These are phyloP conservation scores for Leucophenga maculata DNA, from an alignment of 2,888 invertebrate genomes.

Conservation along the genomic window DNA sequence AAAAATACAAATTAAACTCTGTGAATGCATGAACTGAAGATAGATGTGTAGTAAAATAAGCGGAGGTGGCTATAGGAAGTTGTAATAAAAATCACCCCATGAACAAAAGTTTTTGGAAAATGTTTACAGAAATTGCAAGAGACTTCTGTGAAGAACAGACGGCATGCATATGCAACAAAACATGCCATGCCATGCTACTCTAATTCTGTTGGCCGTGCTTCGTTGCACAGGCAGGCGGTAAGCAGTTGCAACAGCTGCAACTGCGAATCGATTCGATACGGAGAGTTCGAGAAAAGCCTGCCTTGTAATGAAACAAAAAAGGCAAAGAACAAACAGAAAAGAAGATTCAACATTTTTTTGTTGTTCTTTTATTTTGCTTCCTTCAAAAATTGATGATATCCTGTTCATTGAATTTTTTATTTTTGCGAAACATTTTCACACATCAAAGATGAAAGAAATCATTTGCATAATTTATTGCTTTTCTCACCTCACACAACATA, in stretches of 20 bases:
- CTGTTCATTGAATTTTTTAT: conserved; percentile 19
- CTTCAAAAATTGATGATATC: conserved; percentile 7
- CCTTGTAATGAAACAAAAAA: neutral
- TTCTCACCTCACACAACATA: no score
- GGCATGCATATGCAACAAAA: neutral
- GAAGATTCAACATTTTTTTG: neutral
- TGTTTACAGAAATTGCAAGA: neutral
- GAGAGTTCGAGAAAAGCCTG: neutral
- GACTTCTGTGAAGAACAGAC: neutral
- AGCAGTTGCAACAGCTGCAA: neutral
- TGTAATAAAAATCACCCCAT: conserved; percentile 7
- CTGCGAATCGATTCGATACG: neutral
- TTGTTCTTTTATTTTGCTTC: no score
- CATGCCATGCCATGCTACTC: neutral
- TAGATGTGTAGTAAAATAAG: no score
- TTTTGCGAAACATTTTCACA: no score
- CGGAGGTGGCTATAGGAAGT: neutral
- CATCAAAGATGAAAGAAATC: neutral
- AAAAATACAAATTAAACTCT: neutral
- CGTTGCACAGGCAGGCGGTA: conserved; percentile 17
- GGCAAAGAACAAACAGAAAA: neutral
- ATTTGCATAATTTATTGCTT: no score
- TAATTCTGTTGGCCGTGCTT: neutral
- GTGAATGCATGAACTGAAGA: no score
- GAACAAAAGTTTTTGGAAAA: conserved; percentile 11